phyloP scores from a whole-genome alignment of 2,113 vertebrate genomes.

The Centropristis striata region DNA sequence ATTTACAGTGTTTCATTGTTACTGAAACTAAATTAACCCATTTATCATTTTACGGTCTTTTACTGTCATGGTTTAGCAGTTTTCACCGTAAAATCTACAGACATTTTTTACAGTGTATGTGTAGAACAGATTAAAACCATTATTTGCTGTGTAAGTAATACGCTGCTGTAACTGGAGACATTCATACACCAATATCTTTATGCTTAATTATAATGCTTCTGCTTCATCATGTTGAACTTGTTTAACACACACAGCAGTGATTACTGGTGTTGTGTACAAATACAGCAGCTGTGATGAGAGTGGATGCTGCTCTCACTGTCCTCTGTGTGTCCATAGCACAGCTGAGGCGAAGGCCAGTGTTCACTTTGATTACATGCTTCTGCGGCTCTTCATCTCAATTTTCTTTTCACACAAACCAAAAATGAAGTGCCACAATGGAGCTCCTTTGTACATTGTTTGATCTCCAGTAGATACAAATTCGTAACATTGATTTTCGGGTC shows the following conservation, averaged over 20 bases:
- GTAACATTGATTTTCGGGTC: neutral
- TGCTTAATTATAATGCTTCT: neutral
- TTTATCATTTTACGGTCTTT: no score
- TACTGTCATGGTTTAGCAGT: no score
- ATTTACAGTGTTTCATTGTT: no score
- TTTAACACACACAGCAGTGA: neutral
- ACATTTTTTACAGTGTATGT: no score
- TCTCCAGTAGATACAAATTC: neutral
- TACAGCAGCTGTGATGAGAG: conserved; percentile 3
- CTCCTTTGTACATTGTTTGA: neutral
- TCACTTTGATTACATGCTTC: neutral
- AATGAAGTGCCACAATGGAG: neutral
- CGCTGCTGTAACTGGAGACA: neutral
- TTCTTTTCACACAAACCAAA: neutral
- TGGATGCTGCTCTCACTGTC: neutral
- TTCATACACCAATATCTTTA: neutral
- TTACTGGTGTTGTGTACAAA: neutral
- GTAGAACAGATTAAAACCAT: neutral
- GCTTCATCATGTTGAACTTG: neutral
- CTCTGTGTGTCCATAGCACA: neutral
- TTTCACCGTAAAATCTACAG: no score
- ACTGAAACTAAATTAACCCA: no score
- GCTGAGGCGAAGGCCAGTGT: conserved; percentile 9
- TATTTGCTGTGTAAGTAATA: neutral
- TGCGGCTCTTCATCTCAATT: neutral